phyloP scores from a whole-genome alignment of 2,797 vertebrate species.

The Myripristis jacobus region DNA sequence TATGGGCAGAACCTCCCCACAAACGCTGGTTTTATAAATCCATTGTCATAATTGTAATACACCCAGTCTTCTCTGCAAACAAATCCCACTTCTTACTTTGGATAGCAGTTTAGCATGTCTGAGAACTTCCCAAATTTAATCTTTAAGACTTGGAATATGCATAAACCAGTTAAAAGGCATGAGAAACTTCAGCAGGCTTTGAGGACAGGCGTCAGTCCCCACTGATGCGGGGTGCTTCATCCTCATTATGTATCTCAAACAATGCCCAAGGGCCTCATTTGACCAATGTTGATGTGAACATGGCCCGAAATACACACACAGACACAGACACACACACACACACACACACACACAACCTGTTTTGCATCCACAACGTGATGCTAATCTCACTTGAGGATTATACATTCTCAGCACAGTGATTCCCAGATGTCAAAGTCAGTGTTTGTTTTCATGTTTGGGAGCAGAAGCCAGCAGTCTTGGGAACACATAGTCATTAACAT shows the following conservation, averaged over 20 bases:
- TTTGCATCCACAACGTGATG: conserved; percentile 70
- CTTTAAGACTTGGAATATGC: conserved; percentile 51
- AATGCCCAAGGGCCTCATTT: conserved; percentile 78
- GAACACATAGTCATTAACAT: conserved; percentile 69
- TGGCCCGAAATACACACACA: conserved; percentile 31
- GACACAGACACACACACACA: conserved; percentile 11
- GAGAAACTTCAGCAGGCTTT: conserved; percentile 17
- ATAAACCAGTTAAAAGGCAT: conserved; percentile 45
- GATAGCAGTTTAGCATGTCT: conserved; percentile 19
- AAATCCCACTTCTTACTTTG: conserved; percentile 25
- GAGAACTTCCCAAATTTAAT: conserved; percentile 26
- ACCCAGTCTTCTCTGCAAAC: not conserved
- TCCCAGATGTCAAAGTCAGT: conserved; percentile 71
- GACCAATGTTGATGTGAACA: conserved; percentile 62
- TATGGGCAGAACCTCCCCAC: not conserved
- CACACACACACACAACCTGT: conserved; percentile 42
- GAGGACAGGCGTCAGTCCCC: conserved; percentile 52
- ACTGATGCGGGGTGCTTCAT: conserved; percentile 45
- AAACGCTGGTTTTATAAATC: not conserved
- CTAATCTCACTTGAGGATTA: conserved; percentile 74
- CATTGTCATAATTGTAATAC: not conserved
- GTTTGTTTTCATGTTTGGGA: conserved; percentile 69
- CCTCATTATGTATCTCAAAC: conserved; percentile 71
- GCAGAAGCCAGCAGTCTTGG: conserved; percentile 55
- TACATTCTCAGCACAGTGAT: conserved; percentile 66